phyloP scores from a whole-genome alignment of 2,113 vertebrate species.

The Petaurus breviceps region DNA sequence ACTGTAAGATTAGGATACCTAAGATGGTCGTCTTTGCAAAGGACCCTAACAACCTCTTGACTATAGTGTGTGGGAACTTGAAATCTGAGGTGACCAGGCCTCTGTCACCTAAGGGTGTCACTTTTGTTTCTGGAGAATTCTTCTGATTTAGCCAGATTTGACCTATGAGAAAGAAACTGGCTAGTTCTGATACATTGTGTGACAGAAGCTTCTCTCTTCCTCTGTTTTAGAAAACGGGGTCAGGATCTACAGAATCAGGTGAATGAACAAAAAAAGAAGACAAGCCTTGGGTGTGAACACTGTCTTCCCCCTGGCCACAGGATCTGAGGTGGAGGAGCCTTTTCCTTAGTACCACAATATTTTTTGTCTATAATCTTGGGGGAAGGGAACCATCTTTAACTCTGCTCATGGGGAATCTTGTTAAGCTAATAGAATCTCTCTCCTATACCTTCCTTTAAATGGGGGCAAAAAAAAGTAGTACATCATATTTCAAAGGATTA shows the following conservation, averaged over 20 bases:
- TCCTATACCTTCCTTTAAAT: conserved; percentile 37
- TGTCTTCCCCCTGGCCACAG: background rate
- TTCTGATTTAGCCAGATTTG: conserved; percentile 7
- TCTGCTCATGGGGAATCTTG: conserved; percentile 20
- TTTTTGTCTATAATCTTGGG: background rate
- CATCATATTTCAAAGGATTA: conserved; percentile 47
- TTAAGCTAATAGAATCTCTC: conserved; percentile 50
- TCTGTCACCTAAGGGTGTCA: background rate
- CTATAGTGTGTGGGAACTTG: background rate
- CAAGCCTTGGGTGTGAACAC: background rate
- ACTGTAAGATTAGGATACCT: background rate
- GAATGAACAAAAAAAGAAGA: background rate
- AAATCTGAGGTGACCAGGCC: background rate
- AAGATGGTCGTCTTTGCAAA: background rate
- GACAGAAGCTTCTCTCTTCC: background rate
- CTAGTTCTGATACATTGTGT: background rate
- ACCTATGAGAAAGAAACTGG: conserved; percentile 30
- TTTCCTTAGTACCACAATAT: background rate
- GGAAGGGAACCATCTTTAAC: background rate
- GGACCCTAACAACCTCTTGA: background rate
- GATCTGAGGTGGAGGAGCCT: background rate
- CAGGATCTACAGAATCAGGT: conserved; percentile 11
- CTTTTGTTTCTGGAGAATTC: background rate
- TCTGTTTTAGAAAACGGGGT: conserved; percentile 18
- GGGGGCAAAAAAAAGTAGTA: conserved; percentile 33